A percentile compares a stretch with the other conserved stretches of the same genome.
These are phyloP conservation scores for Euura saliciscinereae DNA, from an alignment of 1,140 invertebrate genomes.

Conservation along the genomic window DNA sequence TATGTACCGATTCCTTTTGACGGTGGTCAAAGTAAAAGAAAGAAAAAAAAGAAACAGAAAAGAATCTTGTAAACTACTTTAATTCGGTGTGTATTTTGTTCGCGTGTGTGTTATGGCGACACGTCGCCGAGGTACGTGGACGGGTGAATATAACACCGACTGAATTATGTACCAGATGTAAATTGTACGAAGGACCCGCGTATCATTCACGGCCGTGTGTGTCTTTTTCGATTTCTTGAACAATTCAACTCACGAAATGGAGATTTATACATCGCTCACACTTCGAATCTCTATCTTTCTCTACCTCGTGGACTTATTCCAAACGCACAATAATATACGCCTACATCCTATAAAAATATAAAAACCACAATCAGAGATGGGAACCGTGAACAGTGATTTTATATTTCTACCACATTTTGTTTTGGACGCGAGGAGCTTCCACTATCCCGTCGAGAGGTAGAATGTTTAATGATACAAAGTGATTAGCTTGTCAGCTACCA, in stretches of 20 bases:
- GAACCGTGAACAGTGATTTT: too few relatives aligned
- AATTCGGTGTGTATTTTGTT: too few relatives aligned
- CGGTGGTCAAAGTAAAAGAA: too few relatives aligned
- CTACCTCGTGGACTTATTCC: not conserved
- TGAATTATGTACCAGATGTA: conserved; percentile 47
- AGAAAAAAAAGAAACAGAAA: too few relatives aligned
- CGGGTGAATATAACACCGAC: conserved; percentile 23
- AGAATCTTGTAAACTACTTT: too few relatives aligned
- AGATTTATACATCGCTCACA: conserved; percentile 42
- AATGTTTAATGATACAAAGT: conserved; percentile 7
- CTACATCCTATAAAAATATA: too few relatives aligned
- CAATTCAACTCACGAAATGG: conserved; percentile 41
- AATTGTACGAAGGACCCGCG: conserved; percentile 26
- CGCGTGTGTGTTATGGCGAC: too few relatives aligned
- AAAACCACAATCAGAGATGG: too few relatives aligned
- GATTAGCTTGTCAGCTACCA: conserved; percentile 7
- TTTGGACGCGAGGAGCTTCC: too few relatives aligned
- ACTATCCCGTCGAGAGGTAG: not conserved
- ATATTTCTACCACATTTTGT: too few relatives aligned
- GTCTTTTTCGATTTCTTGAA: conserved; percentile 42
- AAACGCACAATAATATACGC: too few relatives aligned
- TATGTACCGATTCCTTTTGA: too few relatives aligned
- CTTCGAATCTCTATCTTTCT: conserved; percentile 17
- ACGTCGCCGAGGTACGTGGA: conserved; percentile 1
- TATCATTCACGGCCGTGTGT: conserved; percentile 38